Base-by-base conservation (phyloP, 2,797 vertebrate genomes). In the Danio choprae region DNA sequence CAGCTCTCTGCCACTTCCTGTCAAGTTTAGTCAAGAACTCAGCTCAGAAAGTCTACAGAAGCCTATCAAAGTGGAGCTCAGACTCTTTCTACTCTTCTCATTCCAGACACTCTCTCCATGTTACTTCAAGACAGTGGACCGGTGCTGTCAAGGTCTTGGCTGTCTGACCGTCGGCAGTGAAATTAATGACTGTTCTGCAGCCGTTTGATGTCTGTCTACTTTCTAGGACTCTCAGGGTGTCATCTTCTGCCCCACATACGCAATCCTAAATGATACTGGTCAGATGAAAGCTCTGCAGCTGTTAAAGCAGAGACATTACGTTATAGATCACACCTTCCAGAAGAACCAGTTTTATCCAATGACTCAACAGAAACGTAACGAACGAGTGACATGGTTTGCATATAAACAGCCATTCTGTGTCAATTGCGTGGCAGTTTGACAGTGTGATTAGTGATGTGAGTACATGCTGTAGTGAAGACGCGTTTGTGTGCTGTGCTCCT, bases 21-120 rank as follows among this genome's bases (percentile, higher is more conserved):
- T 88, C 79, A 85, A 80, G 71, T 84, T 92, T 89, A 89, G 87
- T 90, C 87, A 92, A 84, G 86, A 92, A 72, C 81, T 86, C 85
- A 48, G 81, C 87, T 40, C 84, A 89, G 69, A 88, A 87, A 86
- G 83, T 83, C 86, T 51, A 79, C 87, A 87, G 86, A 88, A 74
- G 87, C 83, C 87, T 84, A 71, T 89, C 88, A 87, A 77, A 78
- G 56, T 41, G 44, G 4, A 78, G 56, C 59, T 70, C 65, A 51
- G 44, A 41, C 65, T 9, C 13, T 67, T 62, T 43, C 43, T 69
- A 4, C 59, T 15, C 48, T 84, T 70, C 43, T n/a, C 77, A 20
- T 51, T 46, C 65, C 62, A 74, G 16, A 43, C 48, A 40, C 18
- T 46, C n/a, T 7, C 22, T 48, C 12, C 16, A 11, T 48, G 29